phyloP scores from a whole-genome alignment of 2,113 vertebrate genomes.

The Orientallactaga bullata region DNA sequence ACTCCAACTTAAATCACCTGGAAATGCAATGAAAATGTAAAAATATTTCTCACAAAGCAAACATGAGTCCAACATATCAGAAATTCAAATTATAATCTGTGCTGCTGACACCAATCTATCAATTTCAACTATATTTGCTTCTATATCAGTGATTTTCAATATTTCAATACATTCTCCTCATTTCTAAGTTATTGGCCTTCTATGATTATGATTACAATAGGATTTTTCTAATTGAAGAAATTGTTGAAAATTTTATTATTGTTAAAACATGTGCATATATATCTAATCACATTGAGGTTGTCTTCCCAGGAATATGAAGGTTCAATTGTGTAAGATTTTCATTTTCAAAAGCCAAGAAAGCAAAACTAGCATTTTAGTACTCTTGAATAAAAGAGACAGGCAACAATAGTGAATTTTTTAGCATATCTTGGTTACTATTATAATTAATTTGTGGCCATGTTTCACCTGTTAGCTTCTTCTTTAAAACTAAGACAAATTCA shows the following conservation, averaged over 20 bases:
- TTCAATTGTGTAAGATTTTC: not conserved
- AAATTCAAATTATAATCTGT: constrained; percentile 23
- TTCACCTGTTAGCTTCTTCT: not conserved
- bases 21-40: constrained; percentile 36
- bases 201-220: not conserved
- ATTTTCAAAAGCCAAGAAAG: constrained; percentile 41
- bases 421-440: not conserved
- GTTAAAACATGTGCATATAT: not conserved
- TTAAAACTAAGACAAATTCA: not conserved
- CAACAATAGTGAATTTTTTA: not conserved
- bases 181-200: not conserved
- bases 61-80: not conserved
- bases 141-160: not conserved
- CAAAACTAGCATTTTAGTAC: not conserved
- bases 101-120: not conserved
- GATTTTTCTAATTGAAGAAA: not conserved
- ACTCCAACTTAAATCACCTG: constrained; percentile 27
- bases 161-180: not conserved
- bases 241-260: not conserved
- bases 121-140: constrained; percentile 31
- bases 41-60: not conserved
- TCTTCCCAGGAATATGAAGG: not conserved
- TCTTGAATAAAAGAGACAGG: not conserved
- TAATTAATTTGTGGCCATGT: not conserved
- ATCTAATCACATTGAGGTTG: not conserved